Base-by-base conservation (phyloP, 1,140 invertebrate genomes). In the Drosophila mojavensis region DNA sequence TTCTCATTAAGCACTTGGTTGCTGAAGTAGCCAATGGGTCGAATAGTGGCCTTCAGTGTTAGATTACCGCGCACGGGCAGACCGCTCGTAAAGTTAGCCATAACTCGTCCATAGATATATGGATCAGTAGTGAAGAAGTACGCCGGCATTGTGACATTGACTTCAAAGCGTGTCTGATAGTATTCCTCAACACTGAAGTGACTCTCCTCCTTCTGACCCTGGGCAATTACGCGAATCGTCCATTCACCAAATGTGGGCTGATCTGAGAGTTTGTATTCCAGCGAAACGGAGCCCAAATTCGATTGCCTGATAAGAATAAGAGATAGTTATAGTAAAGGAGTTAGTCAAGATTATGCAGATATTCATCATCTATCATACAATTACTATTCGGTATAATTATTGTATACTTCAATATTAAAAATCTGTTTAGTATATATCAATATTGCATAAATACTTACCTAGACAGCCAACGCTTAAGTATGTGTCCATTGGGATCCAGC, bases 71-170 rank as follows among this genome's bases (percentile, higher is more conserved):
- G 92, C 0, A 97, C 96, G 0, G 96, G 97, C 15, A 95, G 96
- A 1, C 97, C 96, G 47, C 96, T 97, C 1, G 97, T 98, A 92
- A 98, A 99, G 95, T 99, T 99, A 0, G 98, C 97, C 94, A 97
- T 96, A 4, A 99, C 94, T 0, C 95, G 94, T 0, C 98, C 98
- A 81, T 95, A 93, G 72, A 99, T 95, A 80, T 94, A 97, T 4
- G 94, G 94, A 79, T 98, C 96, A 13, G 95, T 96, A 70, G 97
- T 96, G 86, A 98, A 96, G 91, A 99, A 97, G 90, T 98, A 98
- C 1, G 97, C 96, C 0, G 97, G 97, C 95, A 98, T 98, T 0
- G 97, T 98, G 0, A 99, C 97, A 93, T 99, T 99, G 0, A 99
- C 98, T 93, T 97, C 97, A 84, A 96, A 98, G 68, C 97, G 93